Conservation (phyloP, 2,888 invertebrate genomes). For the Anoplius nigerrimus region DNA sequence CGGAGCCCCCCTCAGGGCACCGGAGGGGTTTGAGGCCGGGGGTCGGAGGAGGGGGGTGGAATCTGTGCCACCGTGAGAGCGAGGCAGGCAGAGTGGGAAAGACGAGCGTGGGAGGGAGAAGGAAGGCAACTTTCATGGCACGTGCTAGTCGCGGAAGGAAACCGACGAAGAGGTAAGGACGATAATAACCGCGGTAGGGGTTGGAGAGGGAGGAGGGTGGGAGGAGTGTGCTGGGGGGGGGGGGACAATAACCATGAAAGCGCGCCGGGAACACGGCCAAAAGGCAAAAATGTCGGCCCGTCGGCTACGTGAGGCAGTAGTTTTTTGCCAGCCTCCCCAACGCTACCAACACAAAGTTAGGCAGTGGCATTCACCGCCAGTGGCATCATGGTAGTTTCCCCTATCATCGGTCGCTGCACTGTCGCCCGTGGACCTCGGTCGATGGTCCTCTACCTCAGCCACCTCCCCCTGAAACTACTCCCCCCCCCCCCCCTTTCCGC, state of each 20-base stretch:
- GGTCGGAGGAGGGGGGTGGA: conserved; percentile 14
- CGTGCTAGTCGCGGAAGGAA: conserved; percentile 36
- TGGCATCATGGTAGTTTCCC: not conserved
- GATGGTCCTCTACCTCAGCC: not conserved
- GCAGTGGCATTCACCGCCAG: not conserved
- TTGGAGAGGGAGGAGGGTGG: not conserved
- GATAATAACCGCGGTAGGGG: conserved; percentile 47
- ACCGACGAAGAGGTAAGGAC: conserved; percentile 46
- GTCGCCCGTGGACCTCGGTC: not conserved
- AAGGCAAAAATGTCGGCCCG: conserved; percentile 57
- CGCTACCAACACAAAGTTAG: not conserved
- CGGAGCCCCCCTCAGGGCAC: conserved; percentile 23
- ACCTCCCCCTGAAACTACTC: not conserved
- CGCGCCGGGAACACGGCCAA: conserved; percentile 62
- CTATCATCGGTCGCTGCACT: no score
- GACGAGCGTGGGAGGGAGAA: not conserved
- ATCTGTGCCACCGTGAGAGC: conserved; percentile 17
- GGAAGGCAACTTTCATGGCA: not conserved
- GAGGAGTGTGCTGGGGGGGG: conserved; percentile 10
- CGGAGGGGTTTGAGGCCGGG: not conserved
- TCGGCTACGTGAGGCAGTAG: conserved; percentile 29
- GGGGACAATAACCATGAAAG: conserved; percentile 60
- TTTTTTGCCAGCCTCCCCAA: not conserved
- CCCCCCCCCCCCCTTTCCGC: not conserved
- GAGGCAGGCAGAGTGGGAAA: not conserved